These are phyloP conservation scores for Falco cherrug DNA, from an alignment of 2,797 vertebrate genomes.

Conservation along the genomic window DNA sequence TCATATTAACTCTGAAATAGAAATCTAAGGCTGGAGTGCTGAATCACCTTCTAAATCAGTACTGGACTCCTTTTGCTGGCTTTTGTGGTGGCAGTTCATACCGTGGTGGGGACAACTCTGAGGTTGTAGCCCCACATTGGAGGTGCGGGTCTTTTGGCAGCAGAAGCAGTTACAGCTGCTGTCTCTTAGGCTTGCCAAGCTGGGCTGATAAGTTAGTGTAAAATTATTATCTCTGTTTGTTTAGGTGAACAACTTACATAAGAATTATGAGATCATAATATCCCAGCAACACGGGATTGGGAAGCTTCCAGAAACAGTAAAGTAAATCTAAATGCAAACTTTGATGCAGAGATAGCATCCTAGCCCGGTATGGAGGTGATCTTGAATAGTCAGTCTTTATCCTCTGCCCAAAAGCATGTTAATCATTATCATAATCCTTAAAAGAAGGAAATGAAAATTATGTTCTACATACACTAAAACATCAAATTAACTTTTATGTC, in stretches of 20 bases:
- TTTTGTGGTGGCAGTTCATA: neutral
- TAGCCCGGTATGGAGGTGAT: neutral
- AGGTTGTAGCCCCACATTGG: neutral
- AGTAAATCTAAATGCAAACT: neutral
- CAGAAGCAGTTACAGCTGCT: neutral
- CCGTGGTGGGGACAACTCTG: neutral
- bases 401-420: neutral
- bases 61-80: neutral
- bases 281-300: neutral
- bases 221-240: neutral
- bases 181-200: neutral
- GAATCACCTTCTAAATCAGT: neutral
- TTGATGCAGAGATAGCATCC: neutral
- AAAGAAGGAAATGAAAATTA: neutral
- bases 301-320: neutral
- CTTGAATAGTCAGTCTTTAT: neutral
- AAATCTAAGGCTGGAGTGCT: neutral
- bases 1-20: neutral
- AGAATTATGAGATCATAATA: neutral
- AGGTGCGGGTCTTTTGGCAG: neutral
- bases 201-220: neutral
- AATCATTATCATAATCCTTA: neutral
- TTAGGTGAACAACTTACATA: neutral
- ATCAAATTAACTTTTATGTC: neutral
- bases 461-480: neutral